Base-by-base conservation (phyloP, 1,140 invertebrate genomes). In the Heliothis subflexa region DNA sequence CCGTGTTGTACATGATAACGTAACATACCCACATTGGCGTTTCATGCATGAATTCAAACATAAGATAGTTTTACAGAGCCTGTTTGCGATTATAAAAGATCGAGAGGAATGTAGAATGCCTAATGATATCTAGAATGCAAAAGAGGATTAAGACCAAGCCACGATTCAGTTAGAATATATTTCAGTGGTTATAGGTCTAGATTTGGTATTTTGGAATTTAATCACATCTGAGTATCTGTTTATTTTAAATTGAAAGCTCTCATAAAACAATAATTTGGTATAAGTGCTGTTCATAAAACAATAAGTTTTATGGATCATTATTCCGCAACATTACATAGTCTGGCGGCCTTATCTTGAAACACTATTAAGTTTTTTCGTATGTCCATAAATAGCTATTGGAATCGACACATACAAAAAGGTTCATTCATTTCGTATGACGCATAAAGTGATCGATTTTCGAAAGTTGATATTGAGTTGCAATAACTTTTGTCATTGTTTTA, bases 1-100 rank as follows among this genome's bases (percentile, higher is more conserved):
- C 9, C 70, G 3, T 57, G 52, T 55, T 72, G 52, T 57, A 40
- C 3, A 57, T 72, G 70, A 72, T 57, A 72, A 72, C 52, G 70
- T 54, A 57, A 45, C 52, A 49, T 16, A 71, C 52, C n/a, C 52
- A 55, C 52, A 14, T 71, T 40, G 28, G 55, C 10, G 18, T 55
- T 72, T 55, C 11, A 14, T 57, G 52, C 70, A 57, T 64, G 40
- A 64, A 47, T 47, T 64, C 40, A 47, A 12, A 45, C 9, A 21
- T 33, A 64, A 47, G 16, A 18, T 64, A 64, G 16, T 64, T 40
- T 47, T 47, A 47, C 40, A 40, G n/a, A 40, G 40, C 33, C 5
- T 10, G 16, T 64, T 64, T 64, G 9, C 25, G 4, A 12, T 64
- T 18, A n/a, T 40, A 62, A 62, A 40, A 40, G 28, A 62, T 62